Base-by-base conservation (phyloP, 2,797 vertebrate genomes). In the Eleutherodactylus coqui region DNA sequence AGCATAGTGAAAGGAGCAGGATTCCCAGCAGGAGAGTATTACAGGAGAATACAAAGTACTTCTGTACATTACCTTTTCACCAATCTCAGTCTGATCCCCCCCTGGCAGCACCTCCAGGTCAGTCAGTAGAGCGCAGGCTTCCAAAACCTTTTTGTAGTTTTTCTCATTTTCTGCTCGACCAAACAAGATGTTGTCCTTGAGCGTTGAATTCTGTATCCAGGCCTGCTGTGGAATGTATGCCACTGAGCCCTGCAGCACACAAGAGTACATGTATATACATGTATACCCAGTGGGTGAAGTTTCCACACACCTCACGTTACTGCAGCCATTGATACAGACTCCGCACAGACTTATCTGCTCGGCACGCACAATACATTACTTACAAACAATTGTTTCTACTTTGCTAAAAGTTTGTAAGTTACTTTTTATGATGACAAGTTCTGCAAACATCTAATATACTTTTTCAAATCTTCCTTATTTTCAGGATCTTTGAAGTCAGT, bases 181-280 rank as follows among this genome's bases (percentile, higher is more conserved):
- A 85, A 99, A 99, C 73, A 99, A 93, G 92, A 99, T 97, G 77
- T 99, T 98, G 89, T 98, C 97, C 90, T 96, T 96, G 88, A 99
- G 92, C 0, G 96, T 96, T 89, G 96, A 95, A 0, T 99, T 99
- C 94, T 97, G 98, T 89, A 99, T 98, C 98, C 98, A 99, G 1
- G 98, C 97, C 91, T 98, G 97, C 90, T 99, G 98, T n/a, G 98
- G 96, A 53, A 99, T 97, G 0, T 97, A 99, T 10, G 98, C 98
- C 89, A 99, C 93, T 0, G 97, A 98, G 4, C 98, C 98, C 98
- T 99, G 85, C 83, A 86, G 90, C 9, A 67, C 14, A 55, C 16
- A 49, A 3, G 36, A 58, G 45, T 9, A 55, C 49, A 51, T 4
- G 3, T 19, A 51, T 19, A 51, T 19, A 51, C 16, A 9, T 45